Evolutionary conservation across 2,797 vertebrate species (phyloP).

Genomic region (Danio aesculapii): DNA sequence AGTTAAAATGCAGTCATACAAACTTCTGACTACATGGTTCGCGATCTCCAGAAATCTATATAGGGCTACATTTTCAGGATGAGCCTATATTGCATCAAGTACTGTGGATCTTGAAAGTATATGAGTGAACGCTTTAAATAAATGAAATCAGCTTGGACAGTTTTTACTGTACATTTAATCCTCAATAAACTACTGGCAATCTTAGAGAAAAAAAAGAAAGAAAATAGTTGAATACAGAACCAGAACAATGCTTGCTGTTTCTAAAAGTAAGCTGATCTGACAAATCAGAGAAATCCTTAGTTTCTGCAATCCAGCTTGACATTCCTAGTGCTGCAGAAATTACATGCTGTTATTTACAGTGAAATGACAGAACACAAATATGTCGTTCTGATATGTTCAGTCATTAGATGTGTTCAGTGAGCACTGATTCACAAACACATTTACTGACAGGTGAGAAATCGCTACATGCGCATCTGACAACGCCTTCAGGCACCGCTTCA

Average conservation of each 20-base stretch:
- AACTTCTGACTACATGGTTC: too few relatives aligned
- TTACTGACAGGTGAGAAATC: slow-evolving; percentile 30
- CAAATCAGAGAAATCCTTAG: background rate
- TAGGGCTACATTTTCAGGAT: too few relatives aligned
- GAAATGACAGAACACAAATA: background rate
- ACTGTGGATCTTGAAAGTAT: background rate
- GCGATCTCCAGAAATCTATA: too few relatives aligned
- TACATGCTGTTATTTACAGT: background rate
- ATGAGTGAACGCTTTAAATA: background rate
- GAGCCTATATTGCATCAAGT: too few relatives aligned
- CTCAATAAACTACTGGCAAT: background rate
- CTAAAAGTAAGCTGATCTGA: background rate
- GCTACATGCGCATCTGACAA: background rate
- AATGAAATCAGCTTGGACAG: background rate
- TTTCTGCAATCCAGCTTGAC: background rate
- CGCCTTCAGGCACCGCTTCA: slow-evolving; percentile 4
- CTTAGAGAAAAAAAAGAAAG: background rate
- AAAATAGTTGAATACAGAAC: background rate
- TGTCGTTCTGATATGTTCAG: background rate
- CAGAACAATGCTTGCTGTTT: background rate
- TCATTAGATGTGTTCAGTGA: slow-evolving; percentile 2
- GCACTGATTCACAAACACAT: background rate
- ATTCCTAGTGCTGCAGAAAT: background rate
- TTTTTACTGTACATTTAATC: too few relatives aligned
- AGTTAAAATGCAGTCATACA: too few relatives aligned